A percentile compares a stretch with the other conserved stretches of the same genome.
These are phyloP conservation scores for Panzeria rudis DNA, from an alignment of 2,888 invertebrate species.

Conservation along the genomic window DNA sequence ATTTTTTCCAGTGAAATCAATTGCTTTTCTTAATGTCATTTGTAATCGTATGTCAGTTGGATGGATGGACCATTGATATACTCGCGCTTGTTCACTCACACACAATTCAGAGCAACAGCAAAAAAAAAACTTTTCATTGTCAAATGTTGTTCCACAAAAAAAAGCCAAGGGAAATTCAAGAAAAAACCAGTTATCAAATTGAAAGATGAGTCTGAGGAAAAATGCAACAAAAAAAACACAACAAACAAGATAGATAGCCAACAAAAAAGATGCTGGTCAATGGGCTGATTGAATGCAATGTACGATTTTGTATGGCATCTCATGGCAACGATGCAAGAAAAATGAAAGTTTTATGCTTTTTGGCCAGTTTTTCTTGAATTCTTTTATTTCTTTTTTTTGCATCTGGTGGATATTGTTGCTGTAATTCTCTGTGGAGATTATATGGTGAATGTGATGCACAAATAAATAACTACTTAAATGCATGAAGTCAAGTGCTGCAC, in stretches of 20 bases:
- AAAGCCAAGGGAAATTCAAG: conserved; percentile 8
- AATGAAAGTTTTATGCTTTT: conserved; percentile 57
- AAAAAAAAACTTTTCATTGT: conserved; percentile 35
- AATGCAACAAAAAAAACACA: background rate
- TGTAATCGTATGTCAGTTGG: conserved; percentile 47
- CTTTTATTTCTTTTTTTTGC: background rate
- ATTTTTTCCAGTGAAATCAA: conserved; percentile 56
- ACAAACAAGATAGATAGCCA: conserved; percentile 21
- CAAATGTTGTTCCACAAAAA: conserved; percentile 34
- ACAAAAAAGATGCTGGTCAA: conserved; percentile 43
- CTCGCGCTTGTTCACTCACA: conserved; percentile 5
- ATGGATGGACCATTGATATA: conserved; percentile 36
- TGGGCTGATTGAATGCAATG: conserved; percentile 40
- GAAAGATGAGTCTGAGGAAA: conserved; percentile 17
- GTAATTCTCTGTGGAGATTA: conserved; percentile 14
- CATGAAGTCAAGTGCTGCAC: background rate
- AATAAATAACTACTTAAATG: conserved; percentile 33
- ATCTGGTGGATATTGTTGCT: background rate
- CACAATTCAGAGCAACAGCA: conserved; percentile 12
- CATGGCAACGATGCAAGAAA: conserved; percentile 38
- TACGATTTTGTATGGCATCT: conserved; percentile 29
- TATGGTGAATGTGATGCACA: conserved; percentile 39
- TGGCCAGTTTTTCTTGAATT: conserved; percentile 45
- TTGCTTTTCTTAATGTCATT: conserved; percentile 62
- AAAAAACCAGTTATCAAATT: conserved; percentile 41